Percentiles rank a stretch among this genome's conserved stretches.
phyloP scores from a whole-genome alignment of 2,113 vertebrate species.

The Forbesichthys agassizii region DNA sequence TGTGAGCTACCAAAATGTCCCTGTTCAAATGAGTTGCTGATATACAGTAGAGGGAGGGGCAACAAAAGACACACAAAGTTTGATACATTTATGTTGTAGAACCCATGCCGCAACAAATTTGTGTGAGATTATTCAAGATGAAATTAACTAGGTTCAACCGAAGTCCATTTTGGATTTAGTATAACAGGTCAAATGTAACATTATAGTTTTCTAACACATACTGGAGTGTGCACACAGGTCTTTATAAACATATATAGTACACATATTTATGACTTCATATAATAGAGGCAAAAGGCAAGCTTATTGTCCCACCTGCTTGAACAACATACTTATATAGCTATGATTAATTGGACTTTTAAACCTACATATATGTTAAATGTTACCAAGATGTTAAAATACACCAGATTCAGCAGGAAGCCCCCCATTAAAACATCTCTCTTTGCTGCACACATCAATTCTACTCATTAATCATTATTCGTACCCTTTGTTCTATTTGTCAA shows the following conservation, averaged over 20 bases:
- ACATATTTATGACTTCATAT: neutral
- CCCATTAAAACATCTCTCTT: neutral
- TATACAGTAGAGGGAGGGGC: conserved; percentile 25
- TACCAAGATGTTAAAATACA: too few relatives aligned
- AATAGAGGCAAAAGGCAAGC: too few relatives aligned
- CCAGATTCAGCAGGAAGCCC: neutral
- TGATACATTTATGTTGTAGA: neutral
- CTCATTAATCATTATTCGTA: conserved; percentile 29
- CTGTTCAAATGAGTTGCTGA: conserved; percentile 37
- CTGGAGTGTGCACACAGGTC: neutral
- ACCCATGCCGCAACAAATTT: neutral
- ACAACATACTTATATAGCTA: too few relatives aligned
- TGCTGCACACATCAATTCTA: conserved; percentile 11
- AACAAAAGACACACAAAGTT: conserved; percentile 16
- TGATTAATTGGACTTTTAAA: too few relatives aligned
- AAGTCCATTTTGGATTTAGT: conserved; percentile 15
- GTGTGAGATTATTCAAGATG: conserved; percentile 32
- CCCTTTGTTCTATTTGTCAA: conserved; percentile 4
- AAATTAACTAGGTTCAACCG: conserved; percentile 27
- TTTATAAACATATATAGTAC: neutral
- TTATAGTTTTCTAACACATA: neutral
- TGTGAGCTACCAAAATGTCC: conserved; percentile 19
- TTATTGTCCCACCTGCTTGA: too few relatives aligned
- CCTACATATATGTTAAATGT: too few relatives aligned
- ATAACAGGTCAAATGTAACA: neutral